A percentile compares a stretch with the other conserved stretches of the same genome.
Evolutionary conservation across 2,888 invertebrate genomes (phyloP).

Genomic region (Polia nebulosa): DNA sequence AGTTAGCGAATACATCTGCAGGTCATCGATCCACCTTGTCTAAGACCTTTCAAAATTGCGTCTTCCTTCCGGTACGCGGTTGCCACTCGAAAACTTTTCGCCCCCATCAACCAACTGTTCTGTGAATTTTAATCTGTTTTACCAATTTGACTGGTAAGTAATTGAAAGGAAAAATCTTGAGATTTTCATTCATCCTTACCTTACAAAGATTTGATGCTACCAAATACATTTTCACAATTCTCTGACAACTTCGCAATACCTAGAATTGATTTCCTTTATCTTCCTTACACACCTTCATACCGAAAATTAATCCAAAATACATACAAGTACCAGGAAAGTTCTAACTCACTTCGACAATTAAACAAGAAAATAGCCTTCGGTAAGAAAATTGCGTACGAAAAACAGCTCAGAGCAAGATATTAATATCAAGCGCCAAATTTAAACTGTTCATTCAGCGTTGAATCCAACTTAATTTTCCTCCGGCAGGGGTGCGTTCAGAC

Average conservation of each 20-base stretch:
- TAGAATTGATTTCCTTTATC: slow-evolving; percentile 19
- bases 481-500: slow-evolving; percentile 54
- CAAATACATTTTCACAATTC: not conserved
- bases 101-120: too few relatives aligned
- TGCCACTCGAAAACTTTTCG: too few relatives aligned
- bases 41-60: too few relatives aligned
- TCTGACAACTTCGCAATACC: not conserved
- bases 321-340: slow-evolving; percentile 40
- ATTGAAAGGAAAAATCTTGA: not conserved
- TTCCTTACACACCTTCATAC: slow-evolving; percentile 26
- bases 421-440: slow-evolving; percentile 77
- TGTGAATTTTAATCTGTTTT: too few relatives aligned
- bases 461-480: slow-evolving; percentile 71
- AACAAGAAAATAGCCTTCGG: slow-evolving; percentile 70
- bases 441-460: slow-evolving; percentile 76
- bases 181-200: not conserved
- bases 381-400: slow-evolving; percentile 75
- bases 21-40: too few relatives aligned
- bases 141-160: too few relatives aligned
- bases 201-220: not conserved
- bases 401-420: slow-evolving; percentile 77
- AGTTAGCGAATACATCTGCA: too few relatives aligned
- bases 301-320: slow-evolving; percentile 59
- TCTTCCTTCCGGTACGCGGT: too few relatives aligned
- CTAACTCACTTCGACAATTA: slow-evolving; percentile 69